Evolutionary conservation across 2,888 invertebrate species (phyloP).

Genomic region (Polymixis lichenea): DNA sequence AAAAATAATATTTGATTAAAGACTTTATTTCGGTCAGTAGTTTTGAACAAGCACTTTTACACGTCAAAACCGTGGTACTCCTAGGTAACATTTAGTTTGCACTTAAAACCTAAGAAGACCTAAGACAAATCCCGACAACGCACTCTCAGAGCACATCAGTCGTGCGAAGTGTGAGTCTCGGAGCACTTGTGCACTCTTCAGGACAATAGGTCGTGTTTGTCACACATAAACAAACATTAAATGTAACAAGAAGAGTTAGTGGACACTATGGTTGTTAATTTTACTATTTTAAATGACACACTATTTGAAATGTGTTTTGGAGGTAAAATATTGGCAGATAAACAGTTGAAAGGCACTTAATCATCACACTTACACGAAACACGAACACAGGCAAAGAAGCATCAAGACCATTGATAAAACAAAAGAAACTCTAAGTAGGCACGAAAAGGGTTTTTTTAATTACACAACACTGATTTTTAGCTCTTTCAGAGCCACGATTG

Average conservation of each 20-base stretch:
- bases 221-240: conserved; percentile 32
- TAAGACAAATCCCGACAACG: conserved; percentile 31
- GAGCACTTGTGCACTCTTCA: conserved; percentile 12
- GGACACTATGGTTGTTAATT: background rate
- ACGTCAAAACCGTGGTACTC: background rate
- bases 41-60: no score
- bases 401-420: background rate
- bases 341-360: background rate
- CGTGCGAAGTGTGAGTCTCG: conserved; percentile 1
- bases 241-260: background rate
- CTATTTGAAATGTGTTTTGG: background rate
- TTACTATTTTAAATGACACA: background rate
- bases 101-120: background rate
- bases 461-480: background rate
- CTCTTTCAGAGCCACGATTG: background rate
- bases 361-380: background rate
- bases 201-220: conserved; percentile 29
- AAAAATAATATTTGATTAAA: background rate
- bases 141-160: conserved; percentile 33
- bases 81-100: background rate
- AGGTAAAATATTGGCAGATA: background rate
- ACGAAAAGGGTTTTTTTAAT: no score
- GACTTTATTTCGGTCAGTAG: no score
- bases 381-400: background rate
- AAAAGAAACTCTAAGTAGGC: background rate